These are phyloP conservation scores for Sciurus carolinensis DNA, from an alignment of 2,797 vertebrate species.

Conservation along the genomic window DNA sequence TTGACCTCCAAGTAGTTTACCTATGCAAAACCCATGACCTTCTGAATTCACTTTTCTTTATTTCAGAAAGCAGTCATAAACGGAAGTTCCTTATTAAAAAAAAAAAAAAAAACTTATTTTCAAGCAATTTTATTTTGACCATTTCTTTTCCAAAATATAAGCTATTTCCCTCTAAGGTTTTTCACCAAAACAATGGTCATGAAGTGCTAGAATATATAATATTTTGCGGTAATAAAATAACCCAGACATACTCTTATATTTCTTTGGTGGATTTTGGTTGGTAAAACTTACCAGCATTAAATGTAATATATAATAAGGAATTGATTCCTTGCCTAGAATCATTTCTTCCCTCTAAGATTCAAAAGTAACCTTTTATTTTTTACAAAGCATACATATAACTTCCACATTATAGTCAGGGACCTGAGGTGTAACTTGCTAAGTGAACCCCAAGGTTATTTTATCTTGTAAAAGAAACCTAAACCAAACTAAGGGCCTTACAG, in stretches of 20 bases:
- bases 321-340: slow-evolving; percentile 64
- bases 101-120: slow-evolving; percentile 44
- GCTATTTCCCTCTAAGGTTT: slow-evolving; percentile 81
- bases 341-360: slow-evolving; percentile 76
- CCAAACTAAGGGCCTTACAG: slow-evolving; percentile 90
- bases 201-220: slow-evolving; percentile 78
- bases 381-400: slow-evolving; percentile 80
- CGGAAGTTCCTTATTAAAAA: slow-evolving; percentile 37
- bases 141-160: slow-evolving; percentile 80
- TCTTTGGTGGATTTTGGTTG: slow-evolving; percentile 77
- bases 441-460: slow-evolving; percentile 83
- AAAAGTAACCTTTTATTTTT: slow-evolving; percentile 79
- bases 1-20: slow-evolving; percentile 90
- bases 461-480: slow-evolving; percentile 88
- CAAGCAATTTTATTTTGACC: slow-evolving; percentile 66
- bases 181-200: slow-evolving; percentile 80
- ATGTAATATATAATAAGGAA: slow-evolving; percentile 59
- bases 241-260: slow-evolving; percentile 74
- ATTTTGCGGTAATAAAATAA: slow-evolving; percentile 83
- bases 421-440: slow-evolving; percentile 84
- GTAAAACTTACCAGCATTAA: slow-evolving; percentile 79
- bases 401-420: slow-evolving; percentile 87
- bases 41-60: slow-evolving; percentile 84
- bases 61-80: slow-evolving; percentile 82
- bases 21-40: slow-evolving; percentile 90